phyloP scores from a whole-genome alignment of 2,888 invertebrate genomes.

The Lumbricus terrestris region DNA sequence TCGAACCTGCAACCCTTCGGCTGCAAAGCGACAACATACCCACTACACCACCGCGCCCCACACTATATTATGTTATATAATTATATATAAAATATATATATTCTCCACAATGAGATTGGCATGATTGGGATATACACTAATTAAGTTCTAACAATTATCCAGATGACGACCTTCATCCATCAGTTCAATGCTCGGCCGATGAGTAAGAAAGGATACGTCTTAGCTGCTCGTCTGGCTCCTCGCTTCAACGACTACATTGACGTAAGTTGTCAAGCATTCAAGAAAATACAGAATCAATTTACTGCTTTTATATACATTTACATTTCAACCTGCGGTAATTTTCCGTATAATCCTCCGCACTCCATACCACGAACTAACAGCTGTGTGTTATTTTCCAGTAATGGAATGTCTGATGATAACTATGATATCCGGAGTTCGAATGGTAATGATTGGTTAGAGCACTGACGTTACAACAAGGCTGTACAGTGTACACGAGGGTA shows the following conservation, averaged over 20 bases:
- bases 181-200: slow-evolving; percentile 49
- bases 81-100: background rate
- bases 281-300: background rate
- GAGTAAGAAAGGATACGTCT: slow-evolving; percentile 55
- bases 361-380: no score
- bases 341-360: background rate
- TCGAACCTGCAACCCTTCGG: no score
- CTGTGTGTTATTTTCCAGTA: no score
- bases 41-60: no score
- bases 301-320: background rate
- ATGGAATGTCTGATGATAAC: no score
- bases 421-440: no score
- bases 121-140: background rate
- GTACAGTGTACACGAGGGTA: no score
- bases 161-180: slow-evolving; percentile 44
- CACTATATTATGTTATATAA: no score
- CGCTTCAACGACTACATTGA: slow-evolving; percentile 41
- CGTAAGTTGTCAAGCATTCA: background rate
- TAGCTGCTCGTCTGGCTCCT: slow-evolving; percentile 57
- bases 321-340: no score
- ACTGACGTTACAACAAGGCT: no score
- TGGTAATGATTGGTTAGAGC: no score
- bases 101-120: background rate
- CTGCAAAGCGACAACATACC: no score
- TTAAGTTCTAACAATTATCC: background rate